phyloP scores from a whole-genome alignment of 2,888 invertebrate genomes.

The Hirtodrosophila trivittata region DNA sequence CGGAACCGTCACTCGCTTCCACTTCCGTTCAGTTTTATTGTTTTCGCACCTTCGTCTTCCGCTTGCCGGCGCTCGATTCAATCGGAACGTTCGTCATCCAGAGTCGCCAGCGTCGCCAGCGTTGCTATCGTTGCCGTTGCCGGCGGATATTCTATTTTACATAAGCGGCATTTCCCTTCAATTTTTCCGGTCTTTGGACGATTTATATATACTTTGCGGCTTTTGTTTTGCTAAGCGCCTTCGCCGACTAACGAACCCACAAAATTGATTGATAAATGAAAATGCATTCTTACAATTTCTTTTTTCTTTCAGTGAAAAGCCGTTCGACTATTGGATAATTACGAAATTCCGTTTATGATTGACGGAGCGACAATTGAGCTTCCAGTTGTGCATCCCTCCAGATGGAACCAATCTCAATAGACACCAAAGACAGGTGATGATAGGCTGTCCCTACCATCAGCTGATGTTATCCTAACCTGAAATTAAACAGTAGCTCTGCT shows the following conservation, averaged over 20 bases:
- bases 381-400: no score
- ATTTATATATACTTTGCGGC: constrained; percentile 46
- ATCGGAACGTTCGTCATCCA: constrained; percentile 27
- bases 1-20: constrained; percentile 55
- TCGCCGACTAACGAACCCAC: constrained; percentile 17
- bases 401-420: no score
- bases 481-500: no score
- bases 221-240: constrained; percentile 59
- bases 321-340: neutral
- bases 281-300: neutral
- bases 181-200: constrained; percentile 59
- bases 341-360: neutral
- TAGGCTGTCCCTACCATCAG: no score
- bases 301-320: neutral
- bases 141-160: constrained; percentile 82
- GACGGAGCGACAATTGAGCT: no score
- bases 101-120: constrained; percentile 18
- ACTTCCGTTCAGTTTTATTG: constrained; percentile 67
- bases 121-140: constrained; percentile 7
- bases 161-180: constrained; percentile 77
- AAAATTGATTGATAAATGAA: constrained; percentile 25
- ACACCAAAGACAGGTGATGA: no score
- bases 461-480: no score
- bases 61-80: constrained; percentile 15
- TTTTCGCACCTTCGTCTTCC: constrained; percentile 66